Conservation (phyloP, 2,888 invertebrate species). For the Caenorhabditis uteleia region DNA sequence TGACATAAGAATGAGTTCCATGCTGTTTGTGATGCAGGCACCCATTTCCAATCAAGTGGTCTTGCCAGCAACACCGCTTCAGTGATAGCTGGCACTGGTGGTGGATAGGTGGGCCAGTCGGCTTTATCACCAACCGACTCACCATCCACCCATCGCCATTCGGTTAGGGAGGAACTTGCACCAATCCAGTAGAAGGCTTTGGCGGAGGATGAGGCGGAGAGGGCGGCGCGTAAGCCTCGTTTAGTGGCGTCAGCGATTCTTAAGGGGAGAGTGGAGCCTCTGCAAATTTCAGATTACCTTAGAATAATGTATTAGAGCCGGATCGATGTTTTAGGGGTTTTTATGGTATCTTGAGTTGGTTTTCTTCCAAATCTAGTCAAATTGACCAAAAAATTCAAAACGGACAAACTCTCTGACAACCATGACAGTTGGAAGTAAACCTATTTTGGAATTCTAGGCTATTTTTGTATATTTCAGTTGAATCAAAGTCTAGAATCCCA, state of each 20-base stretch:
- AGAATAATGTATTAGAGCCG: too few species aligned
- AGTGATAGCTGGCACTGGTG: slow-evolving; percentile 31
- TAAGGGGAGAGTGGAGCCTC: slow-evolving; percentile 42
- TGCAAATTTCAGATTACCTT: too few species aligned
- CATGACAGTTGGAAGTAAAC: too few species aligned
- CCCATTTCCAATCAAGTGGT: slow-evolving; percentile 59
- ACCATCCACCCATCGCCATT: slow-evolving; percentile 57
- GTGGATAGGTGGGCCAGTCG: slow-evolving; percentile 42
- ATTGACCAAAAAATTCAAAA: too few species aligned
- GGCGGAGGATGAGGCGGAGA: slow-evolving; percentile 33
- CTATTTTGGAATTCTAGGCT: too few species aligned
- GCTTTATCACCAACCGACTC: slow-evolving; percentile 37
- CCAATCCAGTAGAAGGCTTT: slow-evolving; percentile 63
- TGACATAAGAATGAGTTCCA: slow-evolving; percentile 62
- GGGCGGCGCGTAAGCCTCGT: slow-evolving; percentile 42
- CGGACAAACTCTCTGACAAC: too few species aligned
- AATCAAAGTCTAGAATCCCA: too few species aligned
- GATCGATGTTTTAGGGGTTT: too few species aligned
- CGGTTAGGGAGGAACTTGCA: slow-evolving; percentile 43
- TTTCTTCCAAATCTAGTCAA: too few species aligned
- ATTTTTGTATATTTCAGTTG: too few species aligned
- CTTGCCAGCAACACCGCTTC: slow-evolving; percentile 50
- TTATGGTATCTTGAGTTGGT: too few species aligned
- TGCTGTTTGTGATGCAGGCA: slow-evolving; percentile 56
- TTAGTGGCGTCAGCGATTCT: slow-evolving; percentile 38